phyloP scores from a whole-genome alignment of 2,888 invertebrate species.

The Drosophila gaucha region DNA sequence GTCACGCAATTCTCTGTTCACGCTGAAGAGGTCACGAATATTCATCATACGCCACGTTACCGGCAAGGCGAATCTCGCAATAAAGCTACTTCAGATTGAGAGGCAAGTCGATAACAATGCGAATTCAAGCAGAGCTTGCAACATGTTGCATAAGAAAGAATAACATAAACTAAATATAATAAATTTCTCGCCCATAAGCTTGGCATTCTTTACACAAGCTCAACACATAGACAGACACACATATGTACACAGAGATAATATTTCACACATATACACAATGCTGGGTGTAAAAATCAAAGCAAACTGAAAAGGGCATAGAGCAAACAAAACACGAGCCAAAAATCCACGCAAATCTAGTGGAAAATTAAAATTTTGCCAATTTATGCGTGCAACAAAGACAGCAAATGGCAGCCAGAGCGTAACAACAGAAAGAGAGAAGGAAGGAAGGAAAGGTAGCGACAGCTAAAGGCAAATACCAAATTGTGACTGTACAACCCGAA shows the following conservation, averaged over 20 bases:
- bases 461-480: not conserved
- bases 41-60: slow-evolving; percentile 17
- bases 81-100: slow-evolving; percentile 9
- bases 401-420: not conserved
- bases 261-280: not conserved
- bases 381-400: slow-evolving; percentile 27
- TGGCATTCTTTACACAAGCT: too few species aligned
- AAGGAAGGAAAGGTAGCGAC: not conserved
- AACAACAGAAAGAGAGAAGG: not conserved
- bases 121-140: slow-evolving; percentile 11
- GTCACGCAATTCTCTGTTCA: not conserved
- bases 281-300: slow-evolving; percentile 19
- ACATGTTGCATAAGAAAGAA: not conserved
- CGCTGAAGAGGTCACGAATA: slow-evolving; percentile 4
- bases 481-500: not conserved
- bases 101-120: slow-evolving; percentile 11
- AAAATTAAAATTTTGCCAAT: slow-evolving; percentile 49
- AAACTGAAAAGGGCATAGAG: slow-evolving; percentile 9
- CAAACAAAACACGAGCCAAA: slow-evolving; percentile 9
- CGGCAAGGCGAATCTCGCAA: slow-evolving; percentile 4
- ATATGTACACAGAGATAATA: not conserved
- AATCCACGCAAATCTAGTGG: slow-evolving; percentile 49
- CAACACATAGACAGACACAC: not conserved
- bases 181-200: not conserved
- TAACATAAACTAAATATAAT: slow-evolving; percentile 2